phyloP scores from a whole-genome alignment of 2,113 vertebrate genomes.

The Scolopax mira region DNA sequence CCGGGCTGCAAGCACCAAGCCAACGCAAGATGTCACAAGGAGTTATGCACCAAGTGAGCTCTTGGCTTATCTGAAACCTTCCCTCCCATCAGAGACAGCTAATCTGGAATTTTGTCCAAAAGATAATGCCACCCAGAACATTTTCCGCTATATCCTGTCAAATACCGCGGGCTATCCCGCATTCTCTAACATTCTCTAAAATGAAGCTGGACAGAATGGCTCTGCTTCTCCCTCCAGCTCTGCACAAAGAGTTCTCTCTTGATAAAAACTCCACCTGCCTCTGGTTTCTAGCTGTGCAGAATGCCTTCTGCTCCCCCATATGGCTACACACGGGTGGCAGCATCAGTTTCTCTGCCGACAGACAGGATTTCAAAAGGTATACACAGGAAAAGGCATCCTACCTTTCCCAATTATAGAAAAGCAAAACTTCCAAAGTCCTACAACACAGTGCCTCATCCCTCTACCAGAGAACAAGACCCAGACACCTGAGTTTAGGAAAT shows the following conservation, averaged over 20 bases:
- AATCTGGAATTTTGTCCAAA: background rate
- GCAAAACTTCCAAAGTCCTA: background rate
- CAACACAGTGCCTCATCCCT: background rate
- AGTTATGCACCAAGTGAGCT: background rate
- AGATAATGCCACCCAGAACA: background rate
- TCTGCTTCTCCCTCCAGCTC: background rate
- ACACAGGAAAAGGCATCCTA: background rate
- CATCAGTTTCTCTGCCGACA: background rate
- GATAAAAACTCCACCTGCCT: background rate
- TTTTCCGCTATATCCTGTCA: background rate
- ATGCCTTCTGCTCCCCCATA: background rate
- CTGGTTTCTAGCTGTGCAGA: background rate
- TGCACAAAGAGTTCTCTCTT: background rate
- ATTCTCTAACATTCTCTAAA: background rate
- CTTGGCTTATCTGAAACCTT: background rate
- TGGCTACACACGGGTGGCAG: background rate
- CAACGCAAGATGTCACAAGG: background rate
- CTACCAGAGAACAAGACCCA: background rate
- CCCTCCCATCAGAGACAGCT: background rate
- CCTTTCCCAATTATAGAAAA: background rate
- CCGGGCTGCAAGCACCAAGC: background rate
- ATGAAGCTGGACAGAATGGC: background rate
- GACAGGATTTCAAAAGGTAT: background rate
- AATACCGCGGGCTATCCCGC: background rate
- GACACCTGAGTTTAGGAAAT: background rate